phyloP scores from a whole-genome alignment of 2,797 vertebrate genomes.

The Liasis olivaceus region DNA sequence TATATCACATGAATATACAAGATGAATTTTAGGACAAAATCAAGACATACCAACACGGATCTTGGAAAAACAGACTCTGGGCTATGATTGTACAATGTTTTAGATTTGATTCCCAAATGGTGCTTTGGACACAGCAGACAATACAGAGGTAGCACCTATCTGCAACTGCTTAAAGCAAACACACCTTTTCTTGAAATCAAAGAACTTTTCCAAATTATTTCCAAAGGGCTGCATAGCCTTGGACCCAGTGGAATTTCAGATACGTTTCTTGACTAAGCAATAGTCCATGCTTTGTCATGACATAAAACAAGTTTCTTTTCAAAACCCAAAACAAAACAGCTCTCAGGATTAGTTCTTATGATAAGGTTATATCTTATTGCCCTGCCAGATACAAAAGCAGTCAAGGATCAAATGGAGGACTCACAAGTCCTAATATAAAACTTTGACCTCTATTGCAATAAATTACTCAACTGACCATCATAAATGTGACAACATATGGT shows the following conservation, averaged over 20 bases:
- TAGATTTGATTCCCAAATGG: neutral
- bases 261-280: neutral
- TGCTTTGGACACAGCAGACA: neutral
- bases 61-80: neutral
- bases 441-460: neutral
- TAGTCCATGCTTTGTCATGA: neutral
- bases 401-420: neutral
- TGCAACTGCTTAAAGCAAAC: neutral
- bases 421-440: neutral
- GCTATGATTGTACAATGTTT: neutral
- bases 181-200: neutral
- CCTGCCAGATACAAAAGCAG: neutral
- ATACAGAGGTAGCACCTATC: neutral
- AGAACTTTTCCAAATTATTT: neutral
- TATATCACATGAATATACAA: neutral
- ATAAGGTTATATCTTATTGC: neutral
- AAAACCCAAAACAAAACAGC: neutral
- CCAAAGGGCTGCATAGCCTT: neutral
- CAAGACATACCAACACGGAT: neutral
- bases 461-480: neutral
- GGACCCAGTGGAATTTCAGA: neutral
- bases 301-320: neutral
- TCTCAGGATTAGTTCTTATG: neutral
- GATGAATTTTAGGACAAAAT: constrained; percentile 47
- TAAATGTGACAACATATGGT: neutral